Base-by-base conservation (phyloP, 2,797 vertebrate genomes). In the Mionectes olivaceus region DNA sequence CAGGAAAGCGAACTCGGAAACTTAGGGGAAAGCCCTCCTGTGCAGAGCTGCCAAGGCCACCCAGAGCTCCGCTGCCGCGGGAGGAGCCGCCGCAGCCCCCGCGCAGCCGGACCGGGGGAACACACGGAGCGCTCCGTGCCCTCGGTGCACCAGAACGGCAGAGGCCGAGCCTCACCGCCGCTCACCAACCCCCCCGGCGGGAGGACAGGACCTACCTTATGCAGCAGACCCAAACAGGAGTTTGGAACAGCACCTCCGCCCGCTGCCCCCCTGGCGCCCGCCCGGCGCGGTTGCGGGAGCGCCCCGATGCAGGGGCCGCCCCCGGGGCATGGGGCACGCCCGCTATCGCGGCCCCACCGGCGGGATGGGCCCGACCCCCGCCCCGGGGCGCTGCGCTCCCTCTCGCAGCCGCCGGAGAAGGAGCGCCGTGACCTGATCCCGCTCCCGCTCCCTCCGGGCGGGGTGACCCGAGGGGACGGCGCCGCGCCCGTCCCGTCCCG, bases 61-160 rank as follows among this genome's bases (percentile, higher is more conserved):
- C 8, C 0, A 1, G 0, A 3, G 19, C 79, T 2, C 0, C 11
- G 63, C 23, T 6, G 21, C 69, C 3, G 78, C 74, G 1, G 67
- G 43, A 32, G 67, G 13, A 16, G 73, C 47, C 9, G 39, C 21
- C 3, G 8, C 39, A 2, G 52, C 50, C 4, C 2, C n/a, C n/a
- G 24, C 33, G 24, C 56, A 57, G 39, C 30, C 61, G 19, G 57
- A 11, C 11, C 37, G 21, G 24, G 27, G 19, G 23, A 52, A 3
- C 41, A 3, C 37, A 1, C 18, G 8, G 15, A 32, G 6, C 28
- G 2, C 74, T 0, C 5, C 27, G 15, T 2, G 32, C 13, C 37
- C 5, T 35, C 56, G 1, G 43, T 35, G 5, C 60, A 22, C 28
- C 28, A 3, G 18, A 18, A 22, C 16, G 27, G 27, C 37, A 14